phyloP scores from a whole-genome alignment of 2,888 invertebrate genomes.

The Amitus sp. region DNA sequence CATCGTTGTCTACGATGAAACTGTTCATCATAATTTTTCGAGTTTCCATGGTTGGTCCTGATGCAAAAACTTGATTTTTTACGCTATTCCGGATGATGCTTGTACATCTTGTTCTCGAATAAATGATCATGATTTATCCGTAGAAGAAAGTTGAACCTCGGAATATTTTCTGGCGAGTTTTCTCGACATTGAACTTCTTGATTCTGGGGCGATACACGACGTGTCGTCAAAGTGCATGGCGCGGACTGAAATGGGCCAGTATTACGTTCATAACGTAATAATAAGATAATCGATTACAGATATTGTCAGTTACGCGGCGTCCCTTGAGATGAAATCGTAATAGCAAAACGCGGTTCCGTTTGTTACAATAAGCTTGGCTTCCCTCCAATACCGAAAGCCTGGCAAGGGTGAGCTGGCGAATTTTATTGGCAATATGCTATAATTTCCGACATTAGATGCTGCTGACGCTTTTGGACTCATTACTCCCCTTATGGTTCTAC shows the following conservation, averaged over 20 bases:
- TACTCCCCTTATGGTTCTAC: slow-evolving; percentile 57
- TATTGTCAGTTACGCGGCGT: slow-evolving; percentile 43
- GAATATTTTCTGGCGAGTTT: too few species aligned
- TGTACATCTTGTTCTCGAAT: not conserved
- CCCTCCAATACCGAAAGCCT: slow-evolving; percentile 42
- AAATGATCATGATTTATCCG: not conserved
- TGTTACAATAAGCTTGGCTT: slow-evolving; percentile 58
- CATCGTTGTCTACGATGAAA: too few species aligned
- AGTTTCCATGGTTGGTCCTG: too few species aligned
- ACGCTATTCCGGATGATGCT: not conserved
- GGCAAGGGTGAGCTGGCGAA: slow-evolving; percentile 53
- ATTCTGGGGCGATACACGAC: slow-evolving; percentile 34
- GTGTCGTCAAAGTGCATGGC: slow-evolving; percentile 28
- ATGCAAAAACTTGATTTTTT: not conserved
- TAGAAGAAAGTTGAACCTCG: not conserved
- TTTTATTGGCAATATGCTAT: slow-evolving; percentile 67
- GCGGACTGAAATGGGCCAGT: slow-evolving; percentile 31
- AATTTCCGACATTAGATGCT: slow-evolving; percentile 65
- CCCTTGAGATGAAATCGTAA: slow-evolving; percentile 46
- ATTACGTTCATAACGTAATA: slow-evolving; percentile 40
- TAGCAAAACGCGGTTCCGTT: slow-evolving; percentile 57
- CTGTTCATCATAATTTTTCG: too few species aligned
- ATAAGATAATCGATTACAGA: slow-evolving; percentile 57
- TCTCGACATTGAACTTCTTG: too few species aligned
- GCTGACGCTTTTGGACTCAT: slow-evolving; percentile 65